A percentile compares a stretch with the other conserved stretches of the same genome.
phyloP scores from a whole-genome alignment of 2,888 invertebrate genomes.

The Tetranychus truncatus region DNA sequence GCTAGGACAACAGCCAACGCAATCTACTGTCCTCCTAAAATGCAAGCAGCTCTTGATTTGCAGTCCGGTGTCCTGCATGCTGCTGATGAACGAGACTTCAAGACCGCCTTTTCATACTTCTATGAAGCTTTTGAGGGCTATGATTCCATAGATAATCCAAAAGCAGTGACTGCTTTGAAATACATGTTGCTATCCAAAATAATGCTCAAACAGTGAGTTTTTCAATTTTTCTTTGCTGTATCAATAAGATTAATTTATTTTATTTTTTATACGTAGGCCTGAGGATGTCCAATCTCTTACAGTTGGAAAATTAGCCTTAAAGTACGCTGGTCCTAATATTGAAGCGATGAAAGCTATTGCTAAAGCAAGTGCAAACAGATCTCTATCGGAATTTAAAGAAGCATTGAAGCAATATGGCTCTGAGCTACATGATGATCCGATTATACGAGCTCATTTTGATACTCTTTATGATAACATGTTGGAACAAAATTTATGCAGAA shows the following conservation, averaged over 20 bases:
- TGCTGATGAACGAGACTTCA: slow-evolving; percentile 98
- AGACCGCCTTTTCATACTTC: slow-evolving; percentile 98
- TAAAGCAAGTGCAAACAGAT: slow-evolving; percentile 83
- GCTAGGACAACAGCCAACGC: slow-evolving; percentile 99
- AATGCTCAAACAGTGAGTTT: slow-evolving; percentile 55
- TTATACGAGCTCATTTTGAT: slow-evolving; percentile 87
- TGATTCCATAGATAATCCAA: slow-evolving; percentile 76
- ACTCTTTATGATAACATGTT: slow-evolving; percentile 94
- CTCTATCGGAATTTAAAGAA: slow-evolving; percentile 83
- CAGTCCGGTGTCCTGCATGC: slow-evolving; percentile 91
- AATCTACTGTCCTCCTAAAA: slow-evolving; percentile 95
- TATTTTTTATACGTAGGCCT: slow-evolving; percentile 42
- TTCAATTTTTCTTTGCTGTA: neutral
- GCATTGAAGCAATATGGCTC: slow-evolving; percentile 65
- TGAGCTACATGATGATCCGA: slow-evolving; percentile 84
- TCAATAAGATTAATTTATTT: slow-evolving; percentile 2
- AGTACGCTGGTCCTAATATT: slow-evolving; percentile 82
- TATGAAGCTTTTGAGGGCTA: slow-evolving; percentile 99
- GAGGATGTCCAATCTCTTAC: slow-evolving; percentile 89
- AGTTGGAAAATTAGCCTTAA: slow-evolving; percentile 87
- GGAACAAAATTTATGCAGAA: slow-evolving; percentile 93
- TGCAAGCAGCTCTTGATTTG: slow-evolving; percentile 89
- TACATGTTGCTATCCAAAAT: slow-evolving; percentile 98
- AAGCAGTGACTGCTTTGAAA: slow-evolving; percentile 84
- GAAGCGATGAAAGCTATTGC: slow-evolving; percentile 97